Percentiles rank a stretch among this genome's conserved stretches.
Evolutionary conservation across 2,113 vertebrate genomes (phyloP).

Genomic region (Castor canadensis): DNA sequence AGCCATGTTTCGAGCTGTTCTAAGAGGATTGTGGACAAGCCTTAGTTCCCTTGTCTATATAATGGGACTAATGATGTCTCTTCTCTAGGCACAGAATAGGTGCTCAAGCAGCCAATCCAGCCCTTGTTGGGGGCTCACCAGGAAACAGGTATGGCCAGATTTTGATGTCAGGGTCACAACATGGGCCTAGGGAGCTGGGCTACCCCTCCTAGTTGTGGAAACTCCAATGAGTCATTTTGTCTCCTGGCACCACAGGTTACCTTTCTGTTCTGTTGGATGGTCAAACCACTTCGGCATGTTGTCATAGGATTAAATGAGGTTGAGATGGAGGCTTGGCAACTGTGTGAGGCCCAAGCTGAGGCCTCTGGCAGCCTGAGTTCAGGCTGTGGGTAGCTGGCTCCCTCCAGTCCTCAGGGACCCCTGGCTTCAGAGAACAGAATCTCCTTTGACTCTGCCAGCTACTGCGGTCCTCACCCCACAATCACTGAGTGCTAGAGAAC

Average conservation of each 20-base stretch:
- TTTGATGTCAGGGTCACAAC: neutral
- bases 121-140: neutral
- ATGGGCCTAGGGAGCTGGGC: neutral
- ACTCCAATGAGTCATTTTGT: neutral
- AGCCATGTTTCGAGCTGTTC: too few species aligned
- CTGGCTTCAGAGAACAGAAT: slow-evolving; percentile 79
- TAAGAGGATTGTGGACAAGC: neutral
- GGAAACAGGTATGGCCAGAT: neutral
- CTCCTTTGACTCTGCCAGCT: slow-evolving; percentile 75
- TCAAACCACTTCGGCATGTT: neutral
- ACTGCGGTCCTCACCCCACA: slow-evolving; percentile 77
- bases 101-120: too few species aligned
- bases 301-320: slow-evolving; percentile 15
- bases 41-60: neutral
- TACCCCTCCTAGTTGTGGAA: neutral
- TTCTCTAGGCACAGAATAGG: neutral
- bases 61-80: neutral
- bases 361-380: neutral
- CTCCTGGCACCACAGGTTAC: neutral
- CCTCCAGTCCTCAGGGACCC: neutral
- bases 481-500: slow-evolving; percentile 74
- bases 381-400: neutral
- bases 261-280: neutral
- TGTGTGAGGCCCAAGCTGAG: too few species aligned
- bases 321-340: neutral